Evolutionary conservation across 2,113 vertebrate species (phyloP).

Genomic region (Hemibagrus wyckioides): DNA sequence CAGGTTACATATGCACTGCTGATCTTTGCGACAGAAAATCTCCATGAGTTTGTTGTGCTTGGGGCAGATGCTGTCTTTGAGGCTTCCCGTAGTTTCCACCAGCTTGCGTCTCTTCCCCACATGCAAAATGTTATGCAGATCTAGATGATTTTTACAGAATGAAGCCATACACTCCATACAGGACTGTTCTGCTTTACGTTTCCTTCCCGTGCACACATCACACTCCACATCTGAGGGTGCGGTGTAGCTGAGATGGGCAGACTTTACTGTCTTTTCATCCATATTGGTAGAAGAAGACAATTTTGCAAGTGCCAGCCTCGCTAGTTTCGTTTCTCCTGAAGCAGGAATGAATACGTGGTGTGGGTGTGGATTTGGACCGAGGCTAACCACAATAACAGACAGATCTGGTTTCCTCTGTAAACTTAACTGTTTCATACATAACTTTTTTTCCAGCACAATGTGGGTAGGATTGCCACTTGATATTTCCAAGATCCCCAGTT

Average conservation of each 20-base stretch:
- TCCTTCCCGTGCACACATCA: slow-evolving; percentile 11
- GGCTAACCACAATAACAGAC: slow-evolving; percentile 4
- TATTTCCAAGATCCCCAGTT: not conserved
- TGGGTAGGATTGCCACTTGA: not conserved
- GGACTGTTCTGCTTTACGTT: slow-evolving; percentile 44
- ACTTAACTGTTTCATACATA: not conserved
- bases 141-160: slow-evolving; percentile 28
- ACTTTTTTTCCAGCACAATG: not conserved
- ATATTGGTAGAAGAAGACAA: slow-evolving; percentile 15
- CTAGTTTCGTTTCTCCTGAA: slow-evolving; percentile 45
- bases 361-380: slow-evolving; percentile 32
- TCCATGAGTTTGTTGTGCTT: slow-evolving; percentile 35
- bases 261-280: not conserved
- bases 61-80: slow-evolving; percentile 26
- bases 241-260: not conserved
- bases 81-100: not conserved
- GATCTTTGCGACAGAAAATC: slow-evolving; percentile 47
- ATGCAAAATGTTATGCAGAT: slow-evolving; percentile 23
- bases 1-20: slow-evolving; percentile 47
- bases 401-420: not conserved
- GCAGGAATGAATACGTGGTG: not conserved
- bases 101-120: slow-evolving; percentile 37
- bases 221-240: slow-evolving; percentile 23
- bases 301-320: not conserved
- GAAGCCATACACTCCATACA: slow-evolving; percentile 40